Conservation (phyloP, 2,113 vertebrate species). For the Calcarius ornatus region DNA sequence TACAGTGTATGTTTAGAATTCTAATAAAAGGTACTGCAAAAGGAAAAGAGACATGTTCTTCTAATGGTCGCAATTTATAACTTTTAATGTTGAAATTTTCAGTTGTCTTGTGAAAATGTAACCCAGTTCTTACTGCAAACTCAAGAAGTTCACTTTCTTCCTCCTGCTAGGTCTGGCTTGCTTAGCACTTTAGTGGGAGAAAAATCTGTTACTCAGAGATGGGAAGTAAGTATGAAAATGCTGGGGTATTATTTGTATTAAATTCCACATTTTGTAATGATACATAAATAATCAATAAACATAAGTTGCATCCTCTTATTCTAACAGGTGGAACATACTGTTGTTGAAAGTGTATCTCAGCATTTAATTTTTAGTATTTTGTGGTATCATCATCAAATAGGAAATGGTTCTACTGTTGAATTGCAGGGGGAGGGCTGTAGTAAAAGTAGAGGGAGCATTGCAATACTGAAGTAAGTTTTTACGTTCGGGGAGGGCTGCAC, state of each 20-base stretch:
- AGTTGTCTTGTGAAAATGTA: not conserved
- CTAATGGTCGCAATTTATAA: not conserved
- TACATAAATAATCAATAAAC: not conserved
- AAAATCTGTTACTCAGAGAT: slow-evolving; percentile 96
- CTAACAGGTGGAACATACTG: not conserved
- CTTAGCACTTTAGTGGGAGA: slow-evolving; percentile 97
- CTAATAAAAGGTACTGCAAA: not conserved
- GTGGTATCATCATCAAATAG: not conserved
- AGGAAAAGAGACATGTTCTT: not conserved
- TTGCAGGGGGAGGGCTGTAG: not conserved
- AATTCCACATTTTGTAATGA: not conserved
- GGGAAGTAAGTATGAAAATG: slow-evolving; percentile 85
- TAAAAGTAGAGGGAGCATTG: not conserved
- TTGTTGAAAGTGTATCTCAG: not conserved
- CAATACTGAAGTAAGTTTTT: not conserved
- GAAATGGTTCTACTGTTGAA: not conserved
- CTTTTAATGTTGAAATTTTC: not conserved
- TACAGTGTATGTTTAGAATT: not conserved
- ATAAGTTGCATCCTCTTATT: not conserved
- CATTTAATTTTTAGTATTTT: not conserved
- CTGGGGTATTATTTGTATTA: not conserved
- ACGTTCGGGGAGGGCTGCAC: not conserved
- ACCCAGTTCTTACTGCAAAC: not conserved
- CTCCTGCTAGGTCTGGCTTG: slow-evolving; percentile 85
- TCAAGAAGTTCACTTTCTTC: not conserved